Percentiles rank a stretch among this genome's conserved stretches.
phyloP scores from a whole-genome alignment of 2,888 invertebrate species.

The Trissolcus japonicus region DNA sequence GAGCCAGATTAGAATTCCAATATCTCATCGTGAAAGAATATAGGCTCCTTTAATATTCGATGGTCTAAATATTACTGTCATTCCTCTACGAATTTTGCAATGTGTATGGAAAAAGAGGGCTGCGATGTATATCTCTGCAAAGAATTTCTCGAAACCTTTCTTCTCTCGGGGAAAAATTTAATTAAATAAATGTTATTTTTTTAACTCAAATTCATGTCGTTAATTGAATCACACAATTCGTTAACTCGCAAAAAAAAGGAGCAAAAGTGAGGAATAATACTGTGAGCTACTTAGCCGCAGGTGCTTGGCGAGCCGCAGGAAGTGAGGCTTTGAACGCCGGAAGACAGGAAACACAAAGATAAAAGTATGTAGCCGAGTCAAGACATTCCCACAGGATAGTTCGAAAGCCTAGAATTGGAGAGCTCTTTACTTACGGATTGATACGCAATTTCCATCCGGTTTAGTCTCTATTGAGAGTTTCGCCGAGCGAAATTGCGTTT shows the following conservation, averaged over 20 bases:
- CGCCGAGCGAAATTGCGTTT: slow-evolving; percentile 67
- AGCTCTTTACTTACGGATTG: slow-evolving; percentile 74
- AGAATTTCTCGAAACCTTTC: too few species aligned
- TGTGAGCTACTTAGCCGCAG: slow-evolving; percentile 11
- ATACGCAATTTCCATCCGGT: slow-evolving; percentile 75
- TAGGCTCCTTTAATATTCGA: slow-evolving; percentile 29
- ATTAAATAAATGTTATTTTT: too few species aligned
- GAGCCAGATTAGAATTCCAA: slow-evolving; percentile 51
- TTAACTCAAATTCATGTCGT: too few species aligned
- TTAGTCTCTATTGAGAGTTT: slow-evolving; percentile 70
- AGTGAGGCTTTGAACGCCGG: slow-evolving; percentile 47
- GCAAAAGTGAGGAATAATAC: slow-evolving; percentile 39
- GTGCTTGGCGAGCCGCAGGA: slow-evolving; percentile 33
- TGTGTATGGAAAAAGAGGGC: too few species aligned
- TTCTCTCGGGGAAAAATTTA: too few species aligned
- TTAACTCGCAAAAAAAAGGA: slow-evolving; percentile 9
- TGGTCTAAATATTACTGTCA: slow-evolving; percentile 25
- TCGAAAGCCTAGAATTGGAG: slow-evolving; percentile 55
- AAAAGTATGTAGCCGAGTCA: slow-evolving; percentile 53
- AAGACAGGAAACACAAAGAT: slow-evolving; percentile 54
- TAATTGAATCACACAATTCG: too few species aligned
- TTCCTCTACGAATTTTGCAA: neutral
- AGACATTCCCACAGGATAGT: slow-evolving; percentile 58
- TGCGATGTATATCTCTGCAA: too few species aligned
- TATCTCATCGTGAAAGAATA: slow-evolving; percentile 45